Evolutionary conservation across 1,140 invertebrate species (phyloP).

Genomic region (Panagrolaimus sp.): DNA sequence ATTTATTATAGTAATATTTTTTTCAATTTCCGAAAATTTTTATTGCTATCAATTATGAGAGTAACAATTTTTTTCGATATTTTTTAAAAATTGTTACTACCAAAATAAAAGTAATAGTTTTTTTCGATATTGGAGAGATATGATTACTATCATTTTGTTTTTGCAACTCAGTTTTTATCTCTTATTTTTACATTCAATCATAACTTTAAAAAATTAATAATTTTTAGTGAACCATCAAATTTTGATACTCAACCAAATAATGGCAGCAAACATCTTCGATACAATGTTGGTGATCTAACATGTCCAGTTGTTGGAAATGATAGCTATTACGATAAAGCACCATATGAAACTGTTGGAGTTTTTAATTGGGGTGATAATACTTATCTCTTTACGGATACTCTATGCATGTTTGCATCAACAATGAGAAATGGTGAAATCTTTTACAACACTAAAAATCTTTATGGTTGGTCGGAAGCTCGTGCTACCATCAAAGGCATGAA

Average conservation of each 20-base stretch:
- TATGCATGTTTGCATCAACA: conserved; percentile 20
- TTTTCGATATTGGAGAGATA: no score
- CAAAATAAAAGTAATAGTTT: no score
- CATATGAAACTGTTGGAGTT: conserved; percentile 17
- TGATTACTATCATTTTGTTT: no score
- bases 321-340: conserved; percentile 13
- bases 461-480: conserved; percentile 71
- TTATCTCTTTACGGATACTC: conserved; percentile 13
- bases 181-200: no score
- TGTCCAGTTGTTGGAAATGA: conserved; percentile 22
- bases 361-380: not conserved
- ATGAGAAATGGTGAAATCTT: conserved; percentile 42
- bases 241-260: conserved; percentile 39
- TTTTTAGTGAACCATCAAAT: conserved; percentile 39
- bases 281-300: not conserved
- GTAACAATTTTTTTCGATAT: no score
- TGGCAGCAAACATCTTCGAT: not conserved
- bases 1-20: no score
- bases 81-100: no score
- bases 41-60: no score
- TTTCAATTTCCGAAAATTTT: no score
- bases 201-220: no score
- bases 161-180: no score
- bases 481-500: conserved; percentile 65
- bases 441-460: conserved; percentile 76